These are phyloP conservation scores for Colostygia pectinataria DNA, from an alignment of 2,888 invertebrate species.

Conservation along the genomic window DNA sequence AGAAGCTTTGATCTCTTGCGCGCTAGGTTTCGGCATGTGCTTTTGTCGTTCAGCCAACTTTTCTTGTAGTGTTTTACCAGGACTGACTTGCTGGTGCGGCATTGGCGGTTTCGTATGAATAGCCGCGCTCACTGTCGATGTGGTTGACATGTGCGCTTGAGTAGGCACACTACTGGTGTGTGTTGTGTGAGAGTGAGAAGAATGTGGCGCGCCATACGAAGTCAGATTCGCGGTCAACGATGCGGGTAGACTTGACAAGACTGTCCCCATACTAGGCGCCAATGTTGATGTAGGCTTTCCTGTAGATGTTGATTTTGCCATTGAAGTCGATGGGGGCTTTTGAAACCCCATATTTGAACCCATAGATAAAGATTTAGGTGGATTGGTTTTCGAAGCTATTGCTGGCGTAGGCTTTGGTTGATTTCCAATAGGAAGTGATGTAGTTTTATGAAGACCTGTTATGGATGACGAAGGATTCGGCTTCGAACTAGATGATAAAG, in stretches of 20 bases:
- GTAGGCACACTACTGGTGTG: slow-evolving; percentile 44
- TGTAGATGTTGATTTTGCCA: slow-evolving; percentile 6
- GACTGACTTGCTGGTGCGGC: slow-evolving; percentile 75
- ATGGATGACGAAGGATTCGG: slow-evolving; percentile 44
- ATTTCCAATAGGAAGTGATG: slow-evolving; percentile 29
- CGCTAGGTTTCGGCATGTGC: slow-evolving; percentile 54
- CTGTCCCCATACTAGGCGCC: slow-evolving; percentile 69
- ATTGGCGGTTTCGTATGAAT: slow-evolving; percentile 64
- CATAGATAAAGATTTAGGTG: slow-evolving; percentile 9
- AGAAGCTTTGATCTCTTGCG: slow-evolving; percentile 60
- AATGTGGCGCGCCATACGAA: slow-evolving; percentile 43
- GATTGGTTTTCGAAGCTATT: slow-evolving; percentile 7
- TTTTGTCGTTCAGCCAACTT: slow-evolving; percentile 87
- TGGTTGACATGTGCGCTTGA: slow-evolving; percentile 62
- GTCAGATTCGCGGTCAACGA: slow-evolving; percentile 63
- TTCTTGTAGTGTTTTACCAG: slow-evolving; percentile 86
- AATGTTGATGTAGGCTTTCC: slow-evolving; percentile 35
- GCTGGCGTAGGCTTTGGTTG: slow-evolving; percentile 10
- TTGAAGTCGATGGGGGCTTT: slow-evolving; percentile 11
- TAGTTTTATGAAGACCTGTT: slow-evolving; percentile 36
- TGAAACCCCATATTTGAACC: slow-evolving; percentile 15
- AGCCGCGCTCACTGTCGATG: slow-evolving; percentile 53
- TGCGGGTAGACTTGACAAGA: slow-evolving; percentile 62
- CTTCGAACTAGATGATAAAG: slow-evolving; percentile 42
- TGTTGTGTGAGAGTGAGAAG: slow-evolving; percentile 29